A percentile compares a stretch with the other conserved stretches of the same genome.
phyloP scores from a whole-genome alignment of 2,888 invertebrate genomes.

The Pollenia labialis region DNA sequence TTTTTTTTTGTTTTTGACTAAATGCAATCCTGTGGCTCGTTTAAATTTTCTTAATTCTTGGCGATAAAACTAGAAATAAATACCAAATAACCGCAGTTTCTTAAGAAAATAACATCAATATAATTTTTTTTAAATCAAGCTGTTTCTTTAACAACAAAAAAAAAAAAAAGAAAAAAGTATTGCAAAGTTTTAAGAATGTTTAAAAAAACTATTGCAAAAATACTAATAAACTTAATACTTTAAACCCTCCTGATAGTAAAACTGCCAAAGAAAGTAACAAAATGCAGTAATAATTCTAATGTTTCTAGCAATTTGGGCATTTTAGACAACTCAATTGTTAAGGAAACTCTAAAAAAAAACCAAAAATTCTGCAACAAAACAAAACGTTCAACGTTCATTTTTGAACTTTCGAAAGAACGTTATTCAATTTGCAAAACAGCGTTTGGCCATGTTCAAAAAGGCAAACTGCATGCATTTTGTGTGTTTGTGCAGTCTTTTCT shows the following conservation, averaged over 20 bases:
- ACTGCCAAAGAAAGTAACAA: neutral
- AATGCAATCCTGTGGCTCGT: too few relatives aligned
- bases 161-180: neutral
- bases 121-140: too few relatives aligned
- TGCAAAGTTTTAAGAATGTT: neutral
- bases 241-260: neutral
- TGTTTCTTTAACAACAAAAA: too few relatives aligned
- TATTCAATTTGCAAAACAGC: conserved; percentile 66
- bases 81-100: too few relatives aligned
- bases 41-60: too few relatives aligned
- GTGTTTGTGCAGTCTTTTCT: conserved; percentile 6
- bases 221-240: neutral
- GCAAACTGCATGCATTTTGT: conserved; percentile 14
- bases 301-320: conserved; percentile 20
- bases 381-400: conserved; percentile 41
- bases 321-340: conserved; percentile 45
- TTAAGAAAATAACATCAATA: too few relatives aligned
- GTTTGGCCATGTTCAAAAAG: conserved; percentile 28
- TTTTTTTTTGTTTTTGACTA: too few relatives aligned
- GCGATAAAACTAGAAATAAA: too few relatives aligned
- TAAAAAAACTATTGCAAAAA: neutral
- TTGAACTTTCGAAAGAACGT: conserved; percentile 50
- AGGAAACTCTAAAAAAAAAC: conserved; percentile 20
- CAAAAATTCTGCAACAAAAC: neutral
- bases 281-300: conserved; percentile 11